Conservation (phyloP, 2,797 vertebrate species). For the Catostomus latipinnis region DNA sequence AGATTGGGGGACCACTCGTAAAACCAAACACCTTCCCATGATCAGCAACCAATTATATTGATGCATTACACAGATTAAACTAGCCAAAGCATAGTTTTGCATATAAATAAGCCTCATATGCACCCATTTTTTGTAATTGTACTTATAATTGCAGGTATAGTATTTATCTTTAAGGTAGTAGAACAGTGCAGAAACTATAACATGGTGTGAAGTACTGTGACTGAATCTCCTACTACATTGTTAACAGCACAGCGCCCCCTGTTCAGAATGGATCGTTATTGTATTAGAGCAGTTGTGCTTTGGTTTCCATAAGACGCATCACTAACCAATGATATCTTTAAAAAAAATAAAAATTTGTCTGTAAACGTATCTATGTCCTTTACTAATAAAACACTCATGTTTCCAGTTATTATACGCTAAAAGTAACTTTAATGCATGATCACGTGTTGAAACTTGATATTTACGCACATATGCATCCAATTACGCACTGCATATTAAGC, state of each 20-base stretch:
- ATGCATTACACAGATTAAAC: background rate
- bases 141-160: too few relatives aligned
- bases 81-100: background rate
- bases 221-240: background rate
- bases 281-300: constrained; percentile 4
- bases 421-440: background rate
- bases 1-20: background rate
- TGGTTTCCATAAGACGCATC: background rate
- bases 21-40: background rate
- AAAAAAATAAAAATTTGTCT: background rate
- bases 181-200: background rate
- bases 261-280: constrained; percentile 18
- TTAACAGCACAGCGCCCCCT: constrained; percentile 53
- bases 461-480: constrained; percentile 37
- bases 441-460: constrained; percentile 4
- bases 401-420: background rate
- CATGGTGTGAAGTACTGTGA: background rate
- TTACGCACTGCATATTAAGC: constrained; percentile 11
- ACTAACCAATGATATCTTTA: background rate
- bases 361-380: background rate
- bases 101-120: too few relatives aligned
- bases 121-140: too few relatives aligned
- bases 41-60: background rate
- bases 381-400: background rate
- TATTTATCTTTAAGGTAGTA: too few relatives aligned